Conservation (phyloP, 2,113 vertebrate species). For the Bubo blakistoni region DNA sequence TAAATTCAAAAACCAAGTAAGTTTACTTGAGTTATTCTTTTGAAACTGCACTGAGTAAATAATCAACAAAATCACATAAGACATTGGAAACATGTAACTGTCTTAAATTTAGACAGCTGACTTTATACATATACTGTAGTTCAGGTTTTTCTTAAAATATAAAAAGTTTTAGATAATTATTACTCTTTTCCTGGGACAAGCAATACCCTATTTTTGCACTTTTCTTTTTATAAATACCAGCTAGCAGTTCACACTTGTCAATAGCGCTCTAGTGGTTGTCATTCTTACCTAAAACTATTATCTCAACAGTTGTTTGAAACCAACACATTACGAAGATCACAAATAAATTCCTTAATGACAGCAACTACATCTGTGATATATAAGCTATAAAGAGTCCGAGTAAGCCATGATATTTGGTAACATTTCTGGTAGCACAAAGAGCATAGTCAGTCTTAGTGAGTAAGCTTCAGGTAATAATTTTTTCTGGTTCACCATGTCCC, state of each 20-base stretch:
- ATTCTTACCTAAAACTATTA: not conserved
- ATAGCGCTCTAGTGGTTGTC: not conserved
- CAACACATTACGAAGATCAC: not conserved
- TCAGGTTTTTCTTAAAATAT: not conserved
- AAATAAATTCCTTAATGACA: not conserved
- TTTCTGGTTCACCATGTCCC: not conserved
- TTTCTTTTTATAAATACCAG: not conserved
- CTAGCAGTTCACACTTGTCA: not conserved
- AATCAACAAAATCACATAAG: not conserved
- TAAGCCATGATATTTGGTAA: not conserved
- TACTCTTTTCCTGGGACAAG: not conserved
- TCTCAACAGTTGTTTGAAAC: not conserved
- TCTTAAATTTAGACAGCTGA: not conserved
- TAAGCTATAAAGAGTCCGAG: not conserved
- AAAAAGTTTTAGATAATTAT: not conserved
- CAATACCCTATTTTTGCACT: not conserved
- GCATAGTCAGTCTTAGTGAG: not conserved
- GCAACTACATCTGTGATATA: not conserved
- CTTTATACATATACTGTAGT: not conserved
- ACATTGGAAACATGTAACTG: not conserved
- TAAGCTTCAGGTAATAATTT: not conserved
- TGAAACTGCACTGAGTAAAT: not conserved
- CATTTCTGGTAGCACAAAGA: not conserved
- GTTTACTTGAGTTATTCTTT: not conserved
- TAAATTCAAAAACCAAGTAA: not conserved